phyloP scores from a whole-genome alignment of 2,888 invertebrate species.

The Torymus auratus region DNA sequence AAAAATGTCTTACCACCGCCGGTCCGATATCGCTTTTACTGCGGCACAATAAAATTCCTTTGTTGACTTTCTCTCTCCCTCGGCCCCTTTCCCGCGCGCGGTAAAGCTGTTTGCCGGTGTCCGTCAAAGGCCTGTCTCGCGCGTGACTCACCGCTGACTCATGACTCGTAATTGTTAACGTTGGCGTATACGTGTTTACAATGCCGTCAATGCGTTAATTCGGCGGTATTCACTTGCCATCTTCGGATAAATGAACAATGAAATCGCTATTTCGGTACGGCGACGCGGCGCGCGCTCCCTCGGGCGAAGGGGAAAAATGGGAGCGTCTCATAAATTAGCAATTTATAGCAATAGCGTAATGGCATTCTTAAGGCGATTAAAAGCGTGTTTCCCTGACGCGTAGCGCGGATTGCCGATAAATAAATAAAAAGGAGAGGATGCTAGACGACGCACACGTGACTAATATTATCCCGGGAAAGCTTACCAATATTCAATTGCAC shows the following conservation, averaged over 20 bases:
- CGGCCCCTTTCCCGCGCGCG: neutral
- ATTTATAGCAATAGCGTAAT: neutral
- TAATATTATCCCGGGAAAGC: conserved; percentile 30
- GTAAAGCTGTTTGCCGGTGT: neutral
- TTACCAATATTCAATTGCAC: conserved; percentile 53
- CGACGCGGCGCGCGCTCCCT: too few species aligned
- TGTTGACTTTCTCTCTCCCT: conserved; percentile 24
- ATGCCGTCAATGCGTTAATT: neutral
- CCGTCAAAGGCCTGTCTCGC: too few species aligned
- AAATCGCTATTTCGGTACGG: too few species aligned
- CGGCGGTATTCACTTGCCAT: too few species aligned
- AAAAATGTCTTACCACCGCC: conserved; percentile 20
- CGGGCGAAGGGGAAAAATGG: neutral
- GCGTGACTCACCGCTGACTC: conserved; percentile 37
- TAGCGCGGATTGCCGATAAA: neutral
- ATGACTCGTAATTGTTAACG: conserved; percentile 14
- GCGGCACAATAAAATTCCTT: conserved; percentile 29
- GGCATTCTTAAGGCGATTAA: conserved; percentile 2
- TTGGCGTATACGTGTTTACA: neutral
- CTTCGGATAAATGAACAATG: too few species aligned
- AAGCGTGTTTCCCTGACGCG: neutral
- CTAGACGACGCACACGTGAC: conserved; percentile 1
- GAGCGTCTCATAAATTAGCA: neutral
- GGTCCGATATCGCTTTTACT: conserved; percentile 26
- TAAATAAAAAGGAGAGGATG: neutral